Evolutionary conservation across 1,140 invertebrate genomes (phyloP), one percentile per base, ranked within the genome.

Genomic region (Pogonus chalceus): DNA sequence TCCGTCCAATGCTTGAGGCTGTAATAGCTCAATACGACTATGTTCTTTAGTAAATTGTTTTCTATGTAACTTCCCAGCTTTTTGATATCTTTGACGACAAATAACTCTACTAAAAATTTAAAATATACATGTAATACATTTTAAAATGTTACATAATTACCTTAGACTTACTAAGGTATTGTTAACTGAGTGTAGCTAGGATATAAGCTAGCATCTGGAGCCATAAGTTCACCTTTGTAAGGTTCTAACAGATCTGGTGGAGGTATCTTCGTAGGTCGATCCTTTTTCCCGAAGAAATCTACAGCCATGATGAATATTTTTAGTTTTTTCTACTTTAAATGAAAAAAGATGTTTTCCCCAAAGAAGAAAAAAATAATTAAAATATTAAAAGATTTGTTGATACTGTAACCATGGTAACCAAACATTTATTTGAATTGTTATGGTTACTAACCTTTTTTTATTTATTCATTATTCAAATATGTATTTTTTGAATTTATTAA

Each of bases 21-120:
- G 65, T 24, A 66, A 54, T 14, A 57, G 39, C 56, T 69, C 65
- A 46, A 67, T 65, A 10, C 53, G 31, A 14, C 55, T 53, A 14
- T 68, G 58, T 61, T 69, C 66, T 43, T 56, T 62, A 23, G 64
- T 59, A 49, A 68, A 67, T 52, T 66, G 62, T 2, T 49, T 43
- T 14, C 59, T 58, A 53, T 66, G 61, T 37, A 60, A 47, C n/a
- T 57, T 53, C 2, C 56, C 60, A 9, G 53, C 53, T 49, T 53
- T 60, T 23, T 55, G 51, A 46, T 66, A 67, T 51, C 68, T 55
- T 55, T 67, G 62, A 14, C 66, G 60, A 53, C 68, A 69, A 35
- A 64, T 60, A n/a, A 69, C 66, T 14, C 60, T 52, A 56, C 66
- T 68, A 54, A 43, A 62, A 62, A 57, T n/a, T 35, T 22, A 43